Base-by-base conservation (phyloP, 35 echinoderm and acorn worm species). In the Eucidaris tribuloides region DNA sequence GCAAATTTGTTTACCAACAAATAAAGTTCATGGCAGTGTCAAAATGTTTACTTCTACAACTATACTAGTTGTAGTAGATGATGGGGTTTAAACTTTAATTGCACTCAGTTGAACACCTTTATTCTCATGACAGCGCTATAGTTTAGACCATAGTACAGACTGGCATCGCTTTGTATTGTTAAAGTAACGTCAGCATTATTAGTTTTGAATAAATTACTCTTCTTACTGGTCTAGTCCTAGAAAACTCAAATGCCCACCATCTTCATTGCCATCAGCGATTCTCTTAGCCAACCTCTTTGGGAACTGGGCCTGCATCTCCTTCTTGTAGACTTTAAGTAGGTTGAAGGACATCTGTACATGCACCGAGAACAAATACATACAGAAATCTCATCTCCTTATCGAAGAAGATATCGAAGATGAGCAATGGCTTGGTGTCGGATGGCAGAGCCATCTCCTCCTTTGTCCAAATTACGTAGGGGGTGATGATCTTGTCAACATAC, bases 391-490 rank as follows among this genome's bases (percentile, higher is more conserved):
- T 63, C 5, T 81, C 25, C 35, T 29, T 29, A 23, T 3, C 78
- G 39, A 14, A 13, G 56, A 62, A 84, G 9, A 84, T n/a, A n/a
- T 84, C 58, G 71, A 84, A 68, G n/a, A 62, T 62, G 25, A 44
- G 33, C 55, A 64, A 22, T 11, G 29, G 29, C 6, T 45, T 45
- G 5, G 5, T 35, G 20, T 22, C n/a, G n/a, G n/a, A n/a, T 6
- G 78, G 78, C 23, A 81, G 42, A 20, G 22, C 38, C 7, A 83
- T 20, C 4, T 58, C 17, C 3, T 56, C 17, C 32, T 57, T 45
- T 37, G 59, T 37, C 20, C 13, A 28, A 11, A 68, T 44, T 29
- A 45, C 7, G 23, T 84, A 84, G 14, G 60, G 82, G 18, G 46
- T 34, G 29, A 68, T 68, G 20, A 68, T 13, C 6, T 65, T 84